These are phyloP conservation scores for Napeogenes inachia DNA, from an alignment of 2,888 invertebrate species.

Conservation along the genomic window DNA sequence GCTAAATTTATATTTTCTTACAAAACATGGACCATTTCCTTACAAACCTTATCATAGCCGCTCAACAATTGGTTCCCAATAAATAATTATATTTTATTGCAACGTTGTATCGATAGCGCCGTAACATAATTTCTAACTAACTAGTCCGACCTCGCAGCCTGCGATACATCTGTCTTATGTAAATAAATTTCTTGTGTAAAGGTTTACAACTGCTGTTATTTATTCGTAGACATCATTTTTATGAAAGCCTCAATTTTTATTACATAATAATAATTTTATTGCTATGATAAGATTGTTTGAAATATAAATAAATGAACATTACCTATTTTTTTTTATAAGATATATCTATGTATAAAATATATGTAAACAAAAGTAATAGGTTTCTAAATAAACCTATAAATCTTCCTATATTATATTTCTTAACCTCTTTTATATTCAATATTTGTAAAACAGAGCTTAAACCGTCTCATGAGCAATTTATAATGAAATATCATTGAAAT, in stretches of 20 bases:
- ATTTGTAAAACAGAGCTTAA: neutral
- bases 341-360: too few species aligned
- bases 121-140: conserved; percentile 65
- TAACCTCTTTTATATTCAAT: too few species aligned
- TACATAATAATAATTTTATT: too few species aligned
- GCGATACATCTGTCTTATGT: conserved; percentile 37
- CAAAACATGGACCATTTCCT: neutral
- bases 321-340: too few species aligned
- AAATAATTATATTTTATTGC: conserved; percentile 73
- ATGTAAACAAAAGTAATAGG: too few species aligned
- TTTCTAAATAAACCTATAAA: too few species aligned
- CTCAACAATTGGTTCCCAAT: conserved; percentile 67
- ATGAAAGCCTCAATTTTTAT: too few species aligned
- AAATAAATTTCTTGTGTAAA: conserved; percentile 36
- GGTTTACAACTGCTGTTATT: conserved; percentile 10
- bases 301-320: too few species aligned
- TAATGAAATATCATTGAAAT: conserved; percentile 26
- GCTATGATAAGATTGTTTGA: too few species aligned
- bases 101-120: conserved; percentile 53
- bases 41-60: conserved; percentile 46
- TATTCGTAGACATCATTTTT: neutral
- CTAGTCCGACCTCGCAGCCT: conserved; percentile 51
- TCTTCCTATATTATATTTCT: too few species aligned
- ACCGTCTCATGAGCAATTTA: conserved; percentile 19
- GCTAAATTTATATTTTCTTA: too few species aligned